phyloP scores from a whole-genome alignment of 2,113 vertebrate species.

The Micromys minutus region DNA sequence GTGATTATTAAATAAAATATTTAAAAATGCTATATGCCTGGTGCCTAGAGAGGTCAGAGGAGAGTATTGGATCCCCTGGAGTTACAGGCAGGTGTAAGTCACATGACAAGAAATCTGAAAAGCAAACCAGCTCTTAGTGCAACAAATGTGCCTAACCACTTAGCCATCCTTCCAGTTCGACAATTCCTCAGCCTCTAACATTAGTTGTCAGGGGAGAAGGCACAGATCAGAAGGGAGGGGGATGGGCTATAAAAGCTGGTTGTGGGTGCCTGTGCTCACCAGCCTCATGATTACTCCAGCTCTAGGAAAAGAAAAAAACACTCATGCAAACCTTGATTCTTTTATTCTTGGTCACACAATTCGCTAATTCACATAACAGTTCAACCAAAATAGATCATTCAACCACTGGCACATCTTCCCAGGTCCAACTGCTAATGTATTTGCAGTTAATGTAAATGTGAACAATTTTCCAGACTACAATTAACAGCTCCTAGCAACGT shows the following conservation, averaged over 20 bases:
- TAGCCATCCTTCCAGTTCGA: not conserved
- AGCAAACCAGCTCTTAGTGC: not conserved
- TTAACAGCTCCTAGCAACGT: not conserved
- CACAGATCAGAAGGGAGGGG: not conserved
- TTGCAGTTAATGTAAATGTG: not conserved
- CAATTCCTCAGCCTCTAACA: not conserved
- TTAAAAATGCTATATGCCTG: not conserved
- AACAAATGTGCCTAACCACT: not conserved
- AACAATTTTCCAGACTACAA: conserved; percentile 28
- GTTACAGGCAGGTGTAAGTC: not conserved
- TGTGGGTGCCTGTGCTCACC: too few species aligned
- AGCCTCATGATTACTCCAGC: not conserved
- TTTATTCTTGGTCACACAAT: not conserved
- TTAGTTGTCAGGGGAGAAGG: not conserved
- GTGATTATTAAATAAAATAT: not conserved
- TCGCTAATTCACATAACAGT: not conserved
- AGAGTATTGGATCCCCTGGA: not conserved
- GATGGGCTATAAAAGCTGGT: not conserved
- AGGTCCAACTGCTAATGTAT: conserved; percentile 19
- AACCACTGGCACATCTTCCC: not conserved
- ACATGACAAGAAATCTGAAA: not conserved
- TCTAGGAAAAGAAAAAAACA: not conserved
- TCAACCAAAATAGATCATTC: not conserved
- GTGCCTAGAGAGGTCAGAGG: not conserved
- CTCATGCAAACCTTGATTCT: not conserved